Evolutionary conservation across 1,140 invertebrate species (phyloP), one percentile per base, ranked within the genome.

Genomic region (Sipha flava): DNA sequence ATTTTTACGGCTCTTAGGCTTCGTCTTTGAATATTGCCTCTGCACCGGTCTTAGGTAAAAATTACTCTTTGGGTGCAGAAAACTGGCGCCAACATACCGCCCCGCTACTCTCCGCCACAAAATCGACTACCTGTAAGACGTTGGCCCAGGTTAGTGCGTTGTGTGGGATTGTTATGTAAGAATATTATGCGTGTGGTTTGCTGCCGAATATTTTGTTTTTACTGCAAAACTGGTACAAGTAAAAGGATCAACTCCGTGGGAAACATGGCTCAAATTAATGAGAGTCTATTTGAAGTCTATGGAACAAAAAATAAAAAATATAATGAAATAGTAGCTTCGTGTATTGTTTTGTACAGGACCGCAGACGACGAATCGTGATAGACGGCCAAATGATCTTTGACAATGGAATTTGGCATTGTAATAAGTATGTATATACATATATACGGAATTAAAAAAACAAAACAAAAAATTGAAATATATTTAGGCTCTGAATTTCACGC

Each of bases 211-310:
- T 23, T 66, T 66, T 66, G 23, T 43, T 66, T 40, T 66, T 43
- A 47, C 7, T 29, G 43, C 5, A 70, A 14, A 43, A 66, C 43
- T 37, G 64, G 64, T 40, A 75, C 29, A n/a, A 75, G 47, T 75
- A 75, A 75, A 75, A 75, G 70, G 70, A 49, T 75, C 54, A 54
- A 54, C 70, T 75, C 47, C 70, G 70, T 75, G 70, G 70, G 70
- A 75, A 75, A 75, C 70, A 34, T n/a, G 10, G 29, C n/a, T 26
- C 70, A 47, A 10, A 75, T 52, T 54, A 75, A 75, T 37, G 47
- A 52, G 70, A 75, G 70, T 75, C 70, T 75, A 54, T 75, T 52
- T 23, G 70, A 75, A 43, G 47, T 34, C 47, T 43, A 54, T 54
- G 29, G 70, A 54, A 75, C 5, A 23, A 21, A 37, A 52, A 52